A percentile compares a stretch with the other conserved stretches of the same genome.
Evolutionary conservation across 2,888 invertebrate species (phyloP).

Genomic region (Drosophila nr. perissopoda): DNA sequence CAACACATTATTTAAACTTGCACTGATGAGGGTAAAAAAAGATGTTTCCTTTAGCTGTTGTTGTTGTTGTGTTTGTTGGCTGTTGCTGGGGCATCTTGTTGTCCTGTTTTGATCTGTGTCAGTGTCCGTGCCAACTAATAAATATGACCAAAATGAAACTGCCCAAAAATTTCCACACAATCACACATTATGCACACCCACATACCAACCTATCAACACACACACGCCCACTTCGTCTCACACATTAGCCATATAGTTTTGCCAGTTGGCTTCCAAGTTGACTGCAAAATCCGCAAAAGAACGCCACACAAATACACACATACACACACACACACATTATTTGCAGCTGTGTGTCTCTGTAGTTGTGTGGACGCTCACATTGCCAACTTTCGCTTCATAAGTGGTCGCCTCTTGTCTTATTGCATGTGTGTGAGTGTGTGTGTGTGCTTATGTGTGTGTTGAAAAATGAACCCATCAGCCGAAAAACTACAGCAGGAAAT

Average conservation of each 20-base stretch:
- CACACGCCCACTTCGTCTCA: slow-evolving; percentile 52
- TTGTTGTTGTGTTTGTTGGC: slow-evolving; percentile 22
- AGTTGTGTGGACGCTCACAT: slow-evolving; percentile 44
- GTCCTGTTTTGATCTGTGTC: slow-evolving; percentile 73
- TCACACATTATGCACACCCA: slow-evolving; percentile 70
- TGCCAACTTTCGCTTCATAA: slow-evolving; percentile 73
- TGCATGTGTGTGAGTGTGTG: slow-evolving; percentile 32
- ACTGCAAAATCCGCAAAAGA: slow-evolving; percentile 82
- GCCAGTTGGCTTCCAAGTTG: slow-evolving; percentile 79
- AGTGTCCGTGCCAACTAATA: slow-evolving; percentile 82
- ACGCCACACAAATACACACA: slow-evolving; percentile 60
- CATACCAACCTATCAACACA: slow-evolving; percentile 25
- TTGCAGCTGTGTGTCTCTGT: slow-evolving; percentile 18
- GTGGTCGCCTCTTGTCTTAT: slow-evolving; percentile 64
- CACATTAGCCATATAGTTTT: slow-evolving; percentile 78
- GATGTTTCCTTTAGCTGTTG: slow-evolving; percentile 66
- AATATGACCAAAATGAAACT: slow-evolving; percentile 84
- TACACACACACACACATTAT: slow-evolving; percentile 13
- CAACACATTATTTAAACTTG: slow-evolving; percentile 70
- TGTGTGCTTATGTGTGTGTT: slow-evolving; percentile 52
- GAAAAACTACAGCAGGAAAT: slow-evolving; percentile 80
- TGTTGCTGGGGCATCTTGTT: slow-evolving; percentile 60
- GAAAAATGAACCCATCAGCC: slow-evolving; percentile 81
- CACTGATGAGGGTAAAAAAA: slow-evolving; percentile 77
- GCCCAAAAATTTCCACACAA: slow-evolving; percentile 81